Evolutionary conservation across 2,797 vertebrate species (phyloP), one percentile per base, ranked within the genome.

Genomic region (Hippocampus kuda): DNA sequence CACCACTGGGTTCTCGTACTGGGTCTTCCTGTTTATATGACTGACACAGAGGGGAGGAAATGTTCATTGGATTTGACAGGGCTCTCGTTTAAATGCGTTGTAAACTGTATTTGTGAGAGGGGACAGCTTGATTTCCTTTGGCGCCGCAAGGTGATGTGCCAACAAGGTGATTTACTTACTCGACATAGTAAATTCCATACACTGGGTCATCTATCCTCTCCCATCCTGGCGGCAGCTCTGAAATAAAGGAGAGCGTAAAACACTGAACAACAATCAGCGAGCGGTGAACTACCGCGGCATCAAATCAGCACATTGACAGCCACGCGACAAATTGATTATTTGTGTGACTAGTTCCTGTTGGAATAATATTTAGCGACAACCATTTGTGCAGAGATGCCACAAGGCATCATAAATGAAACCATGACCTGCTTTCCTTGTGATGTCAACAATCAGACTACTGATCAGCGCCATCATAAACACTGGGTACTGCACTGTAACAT

Each of bases 151-250:
- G 5, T 57, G 61, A 69, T 26, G 26, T 49, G 63, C 38, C 72
- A 66, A 63, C 30, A 34, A 67, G 30, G 44, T 65, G 70, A 72
- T 73, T 27, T 51, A 95, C 97, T 97, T 94, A 99, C 97, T 99
- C 97, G 83, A 99, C 97, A 90, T 98, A 99, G 92, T 99, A 99
- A 80, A 98, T 92, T 81, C 97, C 97, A 69, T 98, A 99, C 79
- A 98, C 93, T 0, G 97, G 97, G 87, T 99, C 97, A 79, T 99
- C 96, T 83, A 99, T 99, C 90, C 96, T 94, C 88, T 99, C 97
- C 97, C 97, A 99, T 83, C 97, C 97, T 84, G 95, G 91, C 85
- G 97, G 97, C 84, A 99, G 88, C 86, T 99, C 97, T 98, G 88
- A 80, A 92, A 93, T 80, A 65, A 77, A 83, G 79, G 89, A 65